Conservation (phyloP, 2,113 vertebrate species). For the Romanogobio albipinnatus region DNA sequence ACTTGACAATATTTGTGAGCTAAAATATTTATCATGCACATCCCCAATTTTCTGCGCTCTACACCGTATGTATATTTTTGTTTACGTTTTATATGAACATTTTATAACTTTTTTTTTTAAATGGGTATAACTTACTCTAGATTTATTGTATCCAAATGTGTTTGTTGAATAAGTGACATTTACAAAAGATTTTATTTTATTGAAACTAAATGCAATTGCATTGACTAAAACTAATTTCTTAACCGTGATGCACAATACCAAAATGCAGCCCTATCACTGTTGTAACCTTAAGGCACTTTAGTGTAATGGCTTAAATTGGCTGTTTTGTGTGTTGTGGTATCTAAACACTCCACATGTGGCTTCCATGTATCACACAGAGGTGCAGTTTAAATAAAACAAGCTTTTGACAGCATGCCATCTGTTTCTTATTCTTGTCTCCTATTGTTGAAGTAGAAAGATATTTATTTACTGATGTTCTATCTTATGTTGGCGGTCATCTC, state of each 20-base stretch:
- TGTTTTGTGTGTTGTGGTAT: slow-evolving; percentile 14
- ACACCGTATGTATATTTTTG: not conserved
- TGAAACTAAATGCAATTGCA: not conserved
- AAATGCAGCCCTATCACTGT: slow-evolving; percentile 1
- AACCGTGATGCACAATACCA: not conserved
- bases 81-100: slow-evolving; percentile 13
- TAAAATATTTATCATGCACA: slow-evolving; percentile 12
- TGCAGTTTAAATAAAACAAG: slow-evolving; percentile 46
- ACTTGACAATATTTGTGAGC: not conserved
- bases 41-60: not conserved
- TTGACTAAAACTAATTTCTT: not conserved
- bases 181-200: not conserved
- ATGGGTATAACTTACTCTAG: not conserved
- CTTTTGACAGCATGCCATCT: not conserved
- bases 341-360: slow-evolving; percentile 48
- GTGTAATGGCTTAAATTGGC: not conserved
- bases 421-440: not conserved
- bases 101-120: not conserved
- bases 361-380: slow-evolving; percentile 33
- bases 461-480: too few species aligned
- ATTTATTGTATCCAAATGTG: not conserved
- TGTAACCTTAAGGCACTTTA: slow-evolving; percentile 33
- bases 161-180: not conserved
- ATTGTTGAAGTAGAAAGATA: not conserved
- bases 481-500: not conserved